Base-by-base conservation (phyloP, 2,888 invertebrate species). In the Harpalus rufipes region DNA sequence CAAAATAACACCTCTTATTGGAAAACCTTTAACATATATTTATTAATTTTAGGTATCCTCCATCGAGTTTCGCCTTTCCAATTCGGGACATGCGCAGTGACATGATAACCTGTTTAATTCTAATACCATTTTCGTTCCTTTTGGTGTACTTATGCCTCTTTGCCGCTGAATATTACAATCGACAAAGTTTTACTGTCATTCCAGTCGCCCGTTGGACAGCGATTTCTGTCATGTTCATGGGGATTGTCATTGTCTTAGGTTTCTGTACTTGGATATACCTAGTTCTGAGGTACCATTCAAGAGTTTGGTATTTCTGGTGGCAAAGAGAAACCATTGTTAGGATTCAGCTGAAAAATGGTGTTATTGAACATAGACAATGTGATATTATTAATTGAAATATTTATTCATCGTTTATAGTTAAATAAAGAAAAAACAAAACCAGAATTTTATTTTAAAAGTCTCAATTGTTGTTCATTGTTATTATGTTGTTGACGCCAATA, bases 251-350 rank as follows among this genome's bases (percentile, higher is more conserved):
- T 88, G 89, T 93, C 25, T 89, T 92, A 86, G 92, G 92, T 0
- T 93, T 92, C 87, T 91, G 92, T 86, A 88, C 92, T 78, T 93
- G 93, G 93, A 90, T 92, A 63, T 92, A 92, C 86, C 90, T 92
- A 82, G 91, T 92, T 0, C 89, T 92, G 12, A 90, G 92, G 86
- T 89, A 92, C 89, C 91, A 93, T 87, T 91, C 92, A 16, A 89
- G 91, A 85, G 90, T 92, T 86, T 93, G 93, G 92, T 92, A 92
- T 88, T 91, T 91, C 86, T 93, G 92, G 92, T 93, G 93, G 92
- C 92, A 92, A 87, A 90, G 92, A 80, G 92, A 92, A 81, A 92
- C 92, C 86, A 90, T 90, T 76, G 93, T 93, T 41, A 89, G 72
- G 8, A 74, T 74, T 10, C 7, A 74, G 14, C 2, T 74, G 12